A percentile compares a stretch with the other conserved stretches of the same genome.
Evolutionary conservation across 1,140 invertebrate species (phyloP).

Genomic region (Orussus abietinus): DNA sequence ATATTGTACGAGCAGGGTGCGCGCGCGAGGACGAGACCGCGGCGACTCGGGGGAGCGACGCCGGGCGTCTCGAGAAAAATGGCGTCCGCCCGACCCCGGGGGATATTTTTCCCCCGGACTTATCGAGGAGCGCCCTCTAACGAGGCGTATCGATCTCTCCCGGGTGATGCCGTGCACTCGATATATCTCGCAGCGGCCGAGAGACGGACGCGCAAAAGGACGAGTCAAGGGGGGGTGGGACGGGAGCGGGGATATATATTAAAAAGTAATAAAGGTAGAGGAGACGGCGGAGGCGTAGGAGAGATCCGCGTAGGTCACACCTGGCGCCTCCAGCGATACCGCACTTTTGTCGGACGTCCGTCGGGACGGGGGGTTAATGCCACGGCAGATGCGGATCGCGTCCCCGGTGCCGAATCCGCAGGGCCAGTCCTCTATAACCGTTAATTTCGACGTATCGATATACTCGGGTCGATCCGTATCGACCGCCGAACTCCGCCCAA

Average conservation of each 20-base stretch:
- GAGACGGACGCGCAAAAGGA: too few species aligned
- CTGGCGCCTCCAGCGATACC: conserved; percentile 40
- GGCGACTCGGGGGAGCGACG: conserved; percentile 2
- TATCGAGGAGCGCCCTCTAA: conserved; percentile 29
- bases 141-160: conserved; percentile 34
- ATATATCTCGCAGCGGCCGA: conserved; percentile 24
- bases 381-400: conserved; percentile 45
- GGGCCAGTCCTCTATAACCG: too few species aligned
- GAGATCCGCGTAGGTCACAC: conserved; percentile 42
- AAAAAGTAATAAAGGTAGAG: too few species aligned
- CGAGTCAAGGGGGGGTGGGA: too few species aligned
- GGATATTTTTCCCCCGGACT: background rate
- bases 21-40: conserved; percentile 12
- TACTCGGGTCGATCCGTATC: too few species aligned
- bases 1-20: too few species aligned
- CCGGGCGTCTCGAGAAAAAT: too few species aligned
- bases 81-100: too few species aligned
- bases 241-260: background rate
- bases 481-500: too few species aligned
- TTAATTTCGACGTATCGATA: too few species aligned
- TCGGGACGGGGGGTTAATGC: conserved; percentile 29
- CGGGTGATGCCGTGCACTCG: conserved; percentile 16
- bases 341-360: conserved; percentile 19
- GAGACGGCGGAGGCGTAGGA: background rate
- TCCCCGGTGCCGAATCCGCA: too few species aligned